Evolutionary conservation across 2,113 vertebrate species (phyloP).

Genomic region (Caranx melampygus): DNA sequence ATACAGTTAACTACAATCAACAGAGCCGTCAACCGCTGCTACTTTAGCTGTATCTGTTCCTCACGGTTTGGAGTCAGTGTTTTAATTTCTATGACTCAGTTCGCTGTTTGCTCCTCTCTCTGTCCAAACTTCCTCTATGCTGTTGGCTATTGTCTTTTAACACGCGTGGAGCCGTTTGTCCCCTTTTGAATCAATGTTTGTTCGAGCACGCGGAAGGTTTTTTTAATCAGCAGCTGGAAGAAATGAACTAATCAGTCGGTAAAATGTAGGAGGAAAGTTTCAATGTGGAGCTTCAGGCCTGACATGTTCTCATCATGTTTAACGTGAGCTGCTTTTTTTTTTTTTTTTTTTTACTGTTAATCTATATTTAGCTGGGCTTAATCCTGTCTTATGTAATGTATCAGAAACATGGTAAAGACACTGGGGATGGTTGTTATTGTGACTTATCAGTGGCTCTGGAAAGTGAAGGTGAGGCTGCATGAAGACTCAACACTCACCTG

Average conservation of each 20-base stretch:
- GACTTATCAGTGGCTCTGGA: not conserved
- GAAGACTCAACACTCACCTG: not conserved
- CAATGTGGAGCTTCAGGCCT: not conserved
- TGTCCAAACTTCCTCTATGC: conserved; percentile 51
- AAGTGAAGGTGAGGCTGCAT: not conserved
- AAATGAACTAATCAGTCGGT: conserved; percentile 28
- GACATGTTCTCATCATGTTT: not conserved
- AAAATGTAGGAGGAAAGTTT: not conserved
- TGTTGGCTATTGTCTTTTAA: conserved; percentile 23
- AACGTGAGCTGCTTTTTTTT: conserved; percentile 47
- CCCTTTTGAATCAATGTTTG: not conserved
- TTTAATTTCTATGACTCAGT: not conserved
- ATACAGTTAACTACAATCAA: not conserved
- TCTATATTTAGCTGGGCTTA: conserved; percentile 75
- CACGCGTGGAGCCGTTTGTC: conserved; percentile 21
- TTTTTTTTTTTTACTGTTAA: conserved; percentile 34
- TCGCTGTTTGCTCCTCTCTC: not conserved
- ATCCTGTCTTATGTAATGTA: conserved; percentile 76
- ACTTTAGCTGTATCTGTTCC: not conserved
- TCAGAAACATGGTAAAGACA: conserved; percentile 54
- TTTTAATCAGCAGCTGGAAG: conserved; percentile 39
- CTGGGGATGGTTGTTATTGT: not conserved
- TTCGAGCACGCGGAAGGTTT: not conserved
- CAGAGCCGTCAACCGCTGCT: not conserved
- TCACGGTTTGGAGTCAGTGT: no score